Conservation (phyloP, 2,888 invertebrate species). For the Lagria hirta region DNA sequence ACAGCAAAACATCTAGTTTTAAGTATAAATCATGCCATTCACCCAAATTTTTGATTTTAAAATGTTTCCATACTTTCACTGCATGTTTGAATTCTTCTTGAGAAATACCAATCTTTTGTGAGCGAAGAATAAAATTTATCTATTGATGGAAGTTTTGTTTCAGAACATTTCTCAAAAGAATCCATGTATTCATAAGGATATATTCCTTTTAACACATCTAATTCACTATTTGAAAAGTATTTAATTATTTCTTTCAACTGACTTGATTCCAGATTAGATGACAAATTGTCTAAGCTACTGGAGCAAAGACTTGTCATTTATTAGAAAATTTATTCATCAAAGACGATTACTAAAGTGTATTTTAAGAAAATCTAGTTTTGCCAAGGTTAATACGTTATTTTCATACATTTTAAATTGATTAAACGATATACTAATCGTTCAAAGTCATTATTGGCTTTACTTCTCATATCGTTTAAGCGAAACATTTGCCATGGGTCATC, state of each 20-base stretch:
- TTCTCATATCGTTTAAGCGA: too few relatives aligned
- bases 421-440: too few relatives aligned
- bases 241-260: constrained; percentile 13
- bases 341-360: too few relatives aligned
- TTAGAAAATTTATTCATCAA: too few relatives aligned
- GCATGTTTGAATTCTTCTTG: constrained; percentile 21
- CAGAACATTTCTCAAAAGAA: constrained; percentile 11
- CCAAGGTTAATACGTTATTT: too few relatives aligned
- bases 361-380: too few relatives aligned
- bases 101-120: constrained; percentile 14
- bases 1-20: constrained; percentile 38
- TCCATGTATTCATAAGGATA: constrained; percentile 13
- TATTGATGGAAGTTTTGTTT: constrained; percentile 12
- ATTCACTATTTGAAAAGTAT: constrained; percentile 12
- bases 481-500: too few relatives aligned
- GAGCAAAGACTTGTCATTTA: too few relatives aligned
- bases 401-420: too few relatives aligned
- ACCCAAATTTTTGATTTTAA: constrained; percentile 29
- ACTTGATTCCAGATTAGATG: constrained; percentile 6
- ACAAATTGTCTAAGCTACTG: constrained; percentile 6
- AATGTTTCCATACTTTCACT: constrained; percentile 19
- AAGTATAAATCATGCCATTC: constrained; percentile 40
- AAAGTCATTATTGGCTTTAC: constrained; percentile 3
- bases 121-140: constrained; percentile 11
- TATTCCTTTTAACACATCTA: constrained; percentile 13